phyloP scores from a whole-genome alignment of 1,140 invertebrate species.

The Tigriopus japonicus region DNA sequence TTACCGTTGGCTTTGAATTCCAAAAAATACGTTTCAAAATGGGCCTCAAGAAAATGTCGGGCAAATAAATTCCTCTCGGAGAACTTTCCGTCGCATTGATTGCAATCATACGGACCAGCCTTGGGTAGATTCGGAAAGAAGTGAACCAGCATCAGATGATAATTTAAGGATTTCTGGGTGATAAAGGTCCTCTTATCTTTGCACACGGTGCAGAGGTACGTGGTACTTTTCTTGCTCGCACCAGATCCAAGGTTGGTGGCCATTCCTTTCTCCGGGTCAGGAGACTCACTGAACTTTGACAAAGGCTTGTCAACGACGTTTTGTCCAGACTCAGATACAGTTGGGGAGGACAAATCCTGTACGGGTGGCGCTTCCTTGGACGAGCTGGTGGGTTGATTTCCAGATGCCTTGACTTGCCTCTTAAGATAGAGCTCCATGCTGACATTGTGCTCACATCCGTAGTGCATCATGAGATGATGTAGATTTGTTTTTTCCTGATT shows the following conservation, averaged over 20 bases:
- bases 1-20: not conserved
- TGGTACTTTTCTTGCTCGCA: not conserved
- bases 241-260: not conserved
- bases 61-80: not conserved
- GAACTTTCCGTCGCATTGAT: not conserved
- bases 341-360: no score
- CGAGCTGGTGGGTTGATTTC: not conserved
- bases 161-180: slow-evolving; percentile 3
- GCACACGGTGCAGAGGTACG: not conserved
- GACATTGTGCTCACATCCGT: slow-evolving; percentile 8
- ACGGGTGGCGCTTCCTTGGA: no score
- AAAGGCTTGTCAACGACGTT: no score
- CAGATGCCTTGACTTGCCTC: not conserved
- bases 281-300: not conserved
- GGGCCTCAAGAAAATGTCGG: slow-evolving; percentile 4
- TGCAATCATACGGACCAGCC: not conserved
- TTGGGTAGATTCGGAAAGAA: slow-evolving; percentile 1
- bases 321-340: no score
- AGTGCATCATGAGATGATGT: slow-evolving; percentile 10
- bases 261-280: not conserved
- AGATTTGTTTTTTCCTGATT: not conserved
- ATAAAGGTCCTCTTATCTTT: slow-evolving; percentile 5
- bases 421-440: slow-evolving; percentile 8
- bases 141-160: slow-evolving; percentile 6
- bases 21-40: not conserved